Evolutionary conservation across 2,888 invertebrate species (phyloP), one percentile per base, ranked within the genome.

Genomic region (Philaethria dido): DNA sequence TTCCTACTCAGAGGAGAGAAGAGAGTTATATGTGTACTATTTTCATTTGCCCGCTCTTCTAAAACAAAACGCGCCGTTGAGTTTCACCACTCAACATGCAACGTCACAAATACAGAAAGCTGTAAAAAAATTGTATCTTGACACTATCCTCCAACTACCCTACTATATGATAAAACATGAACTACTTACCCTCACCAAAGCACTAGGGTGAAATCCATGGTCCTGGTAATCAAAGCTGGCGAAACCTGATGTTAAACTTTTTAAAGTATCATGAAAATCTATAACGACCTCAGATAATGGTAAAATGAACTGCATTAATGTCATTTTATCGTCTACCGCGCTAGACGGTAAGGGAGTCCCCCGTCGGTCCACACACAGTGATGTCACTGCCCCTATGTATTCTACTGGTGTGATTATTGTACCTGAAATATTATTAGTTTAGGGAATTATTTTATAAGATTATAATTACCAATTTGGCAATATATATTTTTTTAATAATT

Each of bases 151-250:
- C 20, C 20, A 8, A 47, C 13, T 22, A 20, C 2, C 16, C 16
- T 18, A 1, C 18, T 16, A 45, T 45, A 45, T 8, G 16, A 20
- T 48, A 20, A 50, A 50, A 22, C 6, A 14, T 48, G 9, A 6
- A 18, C 9, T n/a, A 67, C 92, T 90, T 85, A 98, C 96, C 86
- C 97, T 97, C 0, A 96, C 95, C 77, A 99, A 92, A 68, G 95
- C 92, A 70, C 98, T 95, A 71, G 83, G 81, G 80, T 96, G 94
- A 85, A 96, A 99, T 1, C 97, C 99, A 78, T 94, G 87, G 81
- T 98, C 96, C 85, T 98, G 98, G 80, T 98, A 98, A 86, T 98
- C 98, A 82, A 98, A 98, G 82, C 97, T 97, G 0, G 98, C 99
- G 89, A 98, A 99, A 36, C 99, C 99, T 0, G 98, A 98, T 3